Evolutionary conservation across 2,797 vertebrate genomes (phyloP).

Genomic region (Lerista edwardsae): DNA sequence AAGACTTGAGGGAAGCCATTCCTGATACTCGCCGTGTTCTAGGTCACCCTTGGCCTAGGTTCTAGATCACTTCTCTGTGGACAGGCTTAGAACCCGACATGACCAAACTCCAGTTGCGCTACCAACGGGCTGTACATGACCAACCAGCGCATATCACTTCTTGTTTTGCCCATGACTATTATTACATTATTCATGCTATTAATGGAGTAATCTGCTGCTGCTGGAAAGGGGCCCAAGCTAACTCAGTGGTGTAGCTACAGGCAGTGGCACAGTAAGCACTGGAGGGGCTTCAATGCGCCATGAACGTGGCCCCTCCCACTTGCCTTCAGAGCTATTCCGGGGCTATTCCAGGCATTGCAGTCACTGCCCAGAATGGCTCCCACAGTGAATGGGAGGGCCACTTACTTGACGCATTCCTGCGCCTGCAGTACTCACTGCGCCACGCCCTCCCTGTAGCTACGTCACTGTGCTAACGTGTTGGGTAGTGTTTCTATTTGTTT

Average conservation of each 20-base stretch:
- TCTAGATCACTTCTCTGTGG: not conserved
- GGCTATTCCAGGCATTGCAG: too few species aligned
- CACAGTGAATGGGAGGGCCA: too few species aligned
- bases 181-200: slow-evolving; percentile 35
- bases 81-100: slow-evolving; percentile 1
- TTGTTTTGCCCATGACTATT: slow-evolving; percentile 17
- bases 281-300: too few species aligned
- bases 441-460: too few species aligned
- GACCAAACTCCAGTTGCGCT: not conserved
- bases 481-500: not conserved
- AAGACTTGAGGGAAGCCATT: not conserved
- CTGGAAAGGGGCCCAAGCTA: slow-evolving; percentile 56
- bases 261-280: too few species aligned
- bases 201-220: slow-evolving; percentile 55
- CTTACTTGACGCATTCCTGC: too few species aligned
- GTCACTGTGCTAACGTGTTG: not conserved
- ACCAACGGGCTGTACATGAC: not conserved
- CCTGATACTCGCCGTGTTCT: not conserved
- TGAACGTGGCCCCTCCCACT: too few species aligned
- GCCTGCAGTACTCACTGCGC: too few species aligned
- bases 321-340: too few species aligned
- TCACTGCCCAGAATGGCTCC: too few species aligned
- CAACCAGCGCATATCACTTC: slow-evolving; percentile 17
- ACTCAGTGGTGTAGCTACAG: too few species aligned
- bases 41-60: too few species aligned